Evolutionary conservation across 1,140 invertebrate species (phyloP), one percentile per base, ranked within the genome.

Genomic region (Andrena cerasifolii): DNA sequence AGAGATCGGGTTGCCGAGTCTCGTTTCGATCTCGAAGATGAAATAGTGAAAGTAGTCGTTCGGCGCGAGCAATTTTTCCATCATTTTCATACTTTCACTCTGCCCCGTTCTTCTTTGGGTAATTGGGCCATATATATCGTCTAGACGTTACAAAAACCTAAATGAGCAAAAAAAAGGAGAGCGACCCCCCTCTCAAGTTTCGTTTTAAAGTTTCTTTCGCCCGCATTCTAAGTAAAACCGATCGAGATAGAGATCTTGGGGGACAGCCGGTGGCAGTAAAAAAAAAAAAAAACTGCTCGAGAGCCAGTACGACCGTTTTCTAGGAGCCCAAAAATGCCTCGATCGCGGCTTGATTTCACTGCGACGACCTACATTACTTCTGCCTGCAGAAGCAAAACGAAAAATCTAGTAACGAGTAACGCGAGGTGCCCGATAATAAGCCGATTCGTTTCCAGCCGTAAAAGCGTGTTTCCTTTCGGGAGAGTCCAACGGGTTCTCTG

Each of bases 41-140:
- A 76, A 59, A 58, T 58, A 76, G 73, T 24, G 73, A 76, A 76
- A 76, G 73, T 67, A 58, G 63, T 49, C 63, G 63, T 75, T 67
- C 51, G 62, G 28, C 49, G 18, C 49, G 18, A 49, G 12, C 31
- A 21, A 68, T 76, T 76, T 74, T 76, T 76, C 53, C 21, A 47
- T 14, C n/a, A 18, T 67, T 68, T 59, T 68, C 53, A 24, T 36
- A 68, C 73, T 76, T 76, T 76, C 73, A 58, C 73, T 76, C 54
- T n/a, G 3, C 16, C 10, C 36, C 28, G 21, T 40, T 6, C n/a
- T 63, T 72, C 45, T 72, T 45, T 28, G 16, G 16, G 0, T 67
- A 58, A 45, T 67, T 56, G 51, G 14, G 43, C 45, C 40, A n/a
- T n/a, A 10, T 40, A 49, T 14, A 24, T 24, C 49, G 21, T 51